These are phyloP conservation scores for Ptiloglossa arizonensis DNA, from an alignment of 1,140 invertebrate genomes.

Conservation along the genomic window DNA sequence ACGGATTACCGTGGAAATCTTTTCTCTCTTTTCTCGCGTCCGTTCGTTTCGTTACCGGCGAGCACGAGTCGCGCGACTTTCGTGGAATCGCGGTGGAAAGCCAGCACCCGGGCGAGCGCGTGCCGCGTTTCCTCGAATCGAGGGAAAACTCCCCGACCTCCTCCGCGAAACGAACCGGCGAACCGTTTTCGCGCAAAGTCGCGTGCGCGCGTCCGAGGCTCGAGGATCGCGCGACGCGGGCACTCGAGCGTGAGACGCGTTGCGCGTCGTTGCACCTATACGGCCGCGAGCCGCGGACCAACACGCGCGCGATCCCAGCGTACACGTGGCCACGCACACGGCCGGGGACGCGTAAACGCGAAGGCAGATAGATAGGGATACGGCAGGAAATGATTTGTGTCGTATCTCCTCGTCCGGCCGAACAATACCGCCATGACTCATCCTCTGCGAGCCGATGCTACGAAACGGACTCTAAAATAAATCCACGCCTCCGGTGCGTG, in stretches of 20 bases:
- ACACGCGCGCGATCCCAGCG: background rate
- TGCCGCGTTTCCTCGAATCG: background rate
- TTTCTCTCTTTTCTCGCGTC: background rate
- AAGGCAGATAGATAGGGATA: constrained; percentile 66
- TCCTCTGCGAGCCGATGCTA: constrained; percentile 63
- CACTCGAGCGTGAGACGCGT: constrained; percentile 72
- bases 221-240: constrained; percentile 57
- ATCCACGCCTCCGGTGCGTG: constrained; percentile 57
- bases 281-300: constrained; percentile 6
- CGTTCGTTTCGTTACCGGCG: background rate
- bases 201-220: constrained; percentile 62
- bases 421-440: constrained; percentile 72
- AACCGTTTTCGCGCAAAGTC: constrained; percentile 55
- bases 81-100: no score
- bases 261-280: constrained; percentile 59
- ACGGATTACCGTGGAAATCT: background rate
- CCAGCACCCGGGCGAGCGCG: background rate
- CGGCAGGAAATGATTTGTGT: constrained; percentile 73
- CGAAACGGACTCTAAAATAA: constrained; percentile 67
- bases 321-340: constrained; percentile 8
- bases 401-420: constrained; percentile 69
- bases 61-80: no score
- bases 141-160: constrained; percentile 14
- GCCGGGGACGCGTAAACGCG: constrained; percentile 54
- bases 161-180: constrained; percentile 48